Base-by-base conservation (phyloP, 2,113 vertebrate genomes). In the Nerophis lumbriciformis region DNA sequence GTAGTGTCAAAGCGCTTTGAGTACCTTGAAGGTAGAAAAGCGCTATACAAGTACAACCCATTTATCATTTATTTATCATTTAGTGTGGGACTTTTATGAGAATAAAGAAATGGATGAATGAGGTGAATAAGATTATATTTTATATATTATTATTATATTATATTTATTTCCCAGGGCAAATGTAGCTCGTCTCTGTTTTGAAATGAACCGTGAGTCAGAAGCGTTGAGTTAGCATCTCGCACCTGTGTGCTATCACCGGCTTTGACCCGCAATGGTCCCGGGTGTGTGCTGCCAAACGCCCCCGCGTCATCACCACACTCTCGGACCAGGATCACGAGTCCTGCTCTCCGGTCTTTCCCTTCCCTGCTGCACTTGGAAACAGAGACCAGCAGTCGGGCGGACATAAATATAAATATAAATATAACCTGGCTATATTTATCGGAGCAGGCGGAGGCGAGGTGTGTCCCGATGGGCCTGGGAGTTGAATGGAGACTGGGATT, bases 341-440 rank as follows among this genome's bases (percentile, higher is more conserved):
- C 66, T 39, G 51, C 75, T 60, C 74, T 60, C 71, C 53, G 16
- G 66, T 64, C 78, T 42, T 53, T 68, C 71, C 68, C 75, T 79
- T 61, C 67, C 53, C 71, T 45, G 1, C 28, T 64, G 72, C 58
- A 49, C 72, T 63, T 48, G 21, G 77, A 82, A 72, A 79, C 76
- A 71, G 57, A 82, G 79, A 77, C 82, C 15, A 57, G 59, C 77
- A 68, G 83, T 76, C 72, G 77, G 73, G 80, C 73, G 71, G 39
- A 73, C 68, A 72, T 83, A 87, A 85, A 85, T 28, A 28, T 28
- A 28, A 28, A 28, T 28, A 28, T 28, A 28, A 28, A 28, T 88
- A 85, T 87, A 88, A 74, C 83, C 68, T 44, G 38, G 67, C 80
- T 88, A 87, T 81, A 88, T 88, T 84, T 88, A 79, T 74, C 64